A percentile compares a stretch with the other conserved stretches of the same genome.
Conservation (phyloP, 2,113 vertebrate genomes). For the Cygnus buccinator region DNA sequence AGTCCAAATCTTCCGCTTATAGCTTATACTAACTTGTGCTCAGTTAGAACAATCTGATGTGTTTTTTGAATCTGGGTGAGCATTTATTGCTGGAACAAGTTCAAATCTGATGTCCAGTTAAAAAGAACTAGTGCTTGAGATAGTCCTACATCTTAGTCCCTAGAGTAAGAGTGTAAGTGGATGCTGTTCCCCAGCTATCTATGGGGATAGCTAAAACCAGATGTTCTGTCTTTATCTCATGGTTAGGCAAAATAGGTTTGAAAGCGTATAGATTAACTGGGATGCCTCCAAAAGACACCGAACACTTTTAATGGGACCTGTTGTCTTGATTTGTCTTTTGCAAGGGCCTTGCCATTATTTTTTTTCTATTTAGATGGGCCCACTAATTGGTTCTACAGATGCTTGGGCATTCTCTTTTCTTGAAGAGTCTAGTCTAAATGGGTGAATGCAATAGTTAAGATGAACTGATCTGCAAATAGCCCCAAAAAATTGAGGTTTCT, state of each 20-base stretch:
- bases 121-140: not conserved
- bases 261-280: not conserved
- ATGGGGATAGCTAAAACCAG: not conserved
- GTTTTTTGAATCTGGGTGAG: not conserved
- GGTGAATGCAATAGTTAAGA: not conserved
- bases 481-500: not conserved
- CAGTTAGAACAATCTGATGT: not conserved
- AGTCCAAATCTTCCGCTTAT: not conserved
- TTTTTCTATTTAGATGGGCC: not conserved
- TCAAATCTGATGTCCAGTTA: not conserved
- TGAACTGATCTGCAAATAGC: not conserved
- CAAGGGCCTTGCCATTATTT: not conserved
- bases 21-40: not conserved
- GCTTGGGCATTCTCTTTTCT: not conserved
- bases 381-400: not conserved
- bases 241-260: not conserved
- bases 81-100: not conserved
- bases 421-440: not conserved
- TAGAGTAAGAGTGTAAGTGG: not conserved
- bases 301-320: not conserved
- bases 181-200: not conserved
- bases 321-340: not conserved
- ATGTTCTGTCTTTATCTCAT: not conserved
- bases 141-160: not conserved
- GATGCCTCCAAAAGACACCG: not conserved